Conservation (phyloP, 92 coral and sea anemone genomes). For the Parazoanthus darwini region DNA sequence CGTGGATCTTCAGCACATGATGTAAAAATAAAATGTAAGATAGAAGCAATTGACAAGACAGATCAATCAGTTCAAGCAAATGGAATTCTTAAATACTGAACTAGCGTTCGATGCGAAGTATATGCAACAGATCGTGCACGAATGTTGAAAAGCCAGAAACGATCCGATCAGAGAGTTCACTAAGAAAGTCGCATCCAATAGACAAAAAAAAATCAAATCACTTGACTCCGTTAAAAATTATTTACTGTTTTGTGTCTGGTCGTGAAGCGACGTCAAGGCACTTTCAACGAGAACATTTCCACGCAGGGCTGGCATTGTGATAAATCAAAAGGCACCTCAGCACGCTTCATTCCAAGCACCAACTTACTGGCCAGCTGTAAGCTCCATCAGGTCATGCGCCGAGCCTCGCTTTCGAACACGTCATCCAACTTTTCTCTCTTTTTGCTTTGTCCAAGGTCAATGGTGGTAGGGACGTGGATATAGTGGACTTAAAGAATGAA, state of each 20-base stretch:
- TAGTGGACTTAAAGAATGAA: conserved; percentile 43
- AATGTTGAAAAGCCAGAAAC: too few species aligned
- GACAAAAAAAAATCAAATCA: neutral
- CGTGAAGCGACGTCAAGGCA: conserved; percentile 74
- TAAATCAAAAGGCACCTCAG: neutral
- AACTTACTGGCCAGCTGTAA: conserved; percentile 37
- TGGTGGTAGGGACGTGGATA: conserved; percentile 13
- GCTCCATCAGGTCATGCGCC: conserved; percentile 64
- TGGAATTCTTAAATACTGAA: neutral
- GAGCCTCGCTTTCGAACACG: conserved; percentile 84
- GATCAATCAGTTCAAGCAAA: neutral
- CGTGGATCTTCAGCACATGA: neutral
- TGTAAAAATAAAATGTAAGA: too few species aligned
- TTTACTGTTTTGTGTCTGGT: conserved; percentile 36
- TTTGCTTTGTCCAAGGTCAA: conserved; percentile 24
- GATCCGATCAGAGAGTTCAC: too few species aligned
- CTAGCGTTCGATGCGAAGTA: too few species aligned
- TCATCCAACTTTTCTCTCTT: conserved; percentile 53
- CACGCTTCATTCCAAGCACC: neutral
- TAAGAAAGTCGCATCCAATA: neutral
- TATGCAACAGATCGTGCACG: too few species aligned
- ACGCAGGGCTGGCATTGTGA: neutral
- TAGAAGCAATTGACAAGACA: neutral
- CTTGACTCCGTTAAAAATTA: neutral
- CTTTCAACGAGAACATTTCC: neutral